Percentiles rank a stretch among this genome's conserved stretches.
Conservation (phyloP, 2,888 invertebrate species). For the Diloba caeruleocephala region DNA sequence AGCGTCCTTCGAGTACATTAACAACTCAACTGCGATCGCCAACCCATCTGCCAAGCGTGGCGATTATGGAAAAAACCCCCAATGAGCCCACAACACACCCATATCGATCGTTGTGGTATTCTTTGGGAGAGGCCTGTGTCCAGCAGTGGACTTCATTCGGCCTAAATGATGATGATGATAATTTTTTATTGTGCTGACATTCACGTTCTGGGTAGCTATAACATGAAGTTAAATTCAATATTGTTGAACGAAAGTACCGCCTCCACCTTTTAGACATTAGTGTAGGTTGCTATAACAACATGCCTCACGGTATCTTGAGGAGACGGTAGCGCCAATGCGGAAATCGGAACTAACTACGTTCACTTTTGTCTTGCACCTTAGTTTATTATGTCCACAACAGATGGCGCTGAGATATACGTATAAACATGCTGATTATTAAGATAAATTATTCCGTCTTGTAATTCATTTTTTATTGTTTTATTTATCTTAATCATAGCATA, state of each 20-base stretch:
- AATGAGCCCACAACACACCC: too few species aligned
- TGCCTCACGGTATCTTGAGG: constrained; percentile 12
- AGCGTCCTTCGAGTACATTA: too few species aligned
- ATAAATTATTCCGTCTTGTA: not conserved
- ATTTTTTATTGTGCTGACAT: too few species aligned
- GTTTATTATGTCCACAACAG: constrained; percentile 22
- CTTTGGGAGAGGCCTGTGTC: too few species aligned
- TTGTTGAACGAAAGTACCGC: not conserved
- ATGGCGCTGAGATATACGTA: constrained; percentile 36
- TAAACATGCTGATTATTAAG: not conserved
- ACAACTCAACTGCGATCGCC: too few species aligned
- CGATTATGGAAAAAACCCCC: too few species aligned
- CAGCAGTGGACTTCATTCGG: too few species aligned
- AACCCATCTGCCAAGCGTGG: too few species aligned
- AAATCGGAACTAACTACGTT: constrained; percentile 28
- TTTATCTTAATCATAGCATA: not conserved
- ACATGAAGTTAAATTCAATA: too few species aligned
- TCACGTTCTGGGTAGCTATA: too few species aligned
- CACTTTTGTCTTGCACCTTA: constrained; percentile 22
- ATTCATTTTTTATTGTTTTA: not conserved
- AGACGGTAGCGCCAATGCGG: constrained; percentile 44
- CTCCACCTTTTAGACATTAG: constrained; percentile 2
- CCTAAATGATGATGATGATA: too few species aligned
- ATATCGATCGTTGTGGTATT: too few species aligned
- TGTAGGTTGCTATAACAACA: constrained; percentile 39